Evolutionary conservation across 2,888 invertebrate species (phyloP).

Genomic region (Andrena flavipes): DNA sequence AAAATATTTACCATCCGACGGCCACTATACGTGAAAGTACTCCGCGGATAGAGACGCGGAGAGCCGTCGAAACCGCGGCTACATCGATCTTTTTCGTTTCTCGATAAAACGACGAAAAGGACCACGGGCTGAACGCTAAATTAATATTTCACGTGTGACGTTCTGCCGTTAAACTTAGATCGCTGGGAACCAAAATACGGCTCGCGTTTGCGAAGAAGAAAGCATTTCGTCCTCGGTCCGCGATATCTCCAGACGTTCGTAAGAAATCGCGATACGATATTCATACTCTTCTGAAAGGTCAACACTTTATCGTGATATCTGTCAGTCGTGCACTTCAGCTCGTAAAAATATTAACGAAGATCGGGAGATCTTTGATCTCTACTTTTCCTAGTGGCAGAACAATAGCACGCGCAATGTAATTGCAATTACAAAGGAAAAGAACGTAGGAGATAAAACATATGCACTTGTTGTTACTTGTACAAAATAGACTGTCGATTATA

Average conservation of each 20-base stretch:
- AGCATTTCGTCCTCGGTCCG: not conserved
- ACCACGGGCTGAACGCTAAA: not conserved
- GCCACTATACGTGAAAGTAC: slow-evolving; percentile 64
- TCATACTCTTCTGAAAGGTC: slow-evolving; percentile 15
- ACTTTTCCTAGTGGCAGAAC: not conserved
- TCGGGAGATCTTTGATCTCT: slow-evolving; percentile 21
- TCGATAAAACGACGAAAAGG: not conserved
- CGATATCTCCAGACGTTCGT: not conserved
- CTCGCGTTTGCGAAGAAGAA: not conserved
- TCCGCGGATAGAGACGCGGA: slow-evolving; percentile 42
- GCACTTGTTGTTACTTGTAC: slow-evolving; percentile 9
- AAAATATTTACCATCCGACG: slow-evolving; percentile 80
- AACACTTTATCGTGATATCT: slow-evolving; percentile 49
- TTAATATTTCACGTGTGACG: not conserved
- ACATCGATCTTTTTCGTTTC: slow-evolving; percentile 10
- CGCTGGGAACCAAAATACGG: too few relatives aligned
- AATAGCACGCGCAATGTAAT: slow-evolving; percentile 40
- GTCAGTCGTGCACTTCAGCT: slow-evolving; percentile 8
- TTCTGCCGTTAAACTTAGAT: not conserved
- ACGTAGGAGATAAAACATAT: slow-evolving; percentile 53
- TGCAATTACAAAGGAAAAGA: slow-evolving; percentile 21
- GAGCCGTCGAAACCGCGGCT: slow-evolving; percentile 35
- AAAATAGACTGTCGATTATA: slow-evolving; percentile 24
- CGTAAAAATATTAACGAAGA: not conserved
- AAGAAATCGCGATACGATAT: slow-evolving; percentile 8